A percentile compares a stretch with the other conserved stretches of the same genome.
Conservation (phyloP, 1,140 invertebrate species). For the Drosophila bocqueti region DNA sequence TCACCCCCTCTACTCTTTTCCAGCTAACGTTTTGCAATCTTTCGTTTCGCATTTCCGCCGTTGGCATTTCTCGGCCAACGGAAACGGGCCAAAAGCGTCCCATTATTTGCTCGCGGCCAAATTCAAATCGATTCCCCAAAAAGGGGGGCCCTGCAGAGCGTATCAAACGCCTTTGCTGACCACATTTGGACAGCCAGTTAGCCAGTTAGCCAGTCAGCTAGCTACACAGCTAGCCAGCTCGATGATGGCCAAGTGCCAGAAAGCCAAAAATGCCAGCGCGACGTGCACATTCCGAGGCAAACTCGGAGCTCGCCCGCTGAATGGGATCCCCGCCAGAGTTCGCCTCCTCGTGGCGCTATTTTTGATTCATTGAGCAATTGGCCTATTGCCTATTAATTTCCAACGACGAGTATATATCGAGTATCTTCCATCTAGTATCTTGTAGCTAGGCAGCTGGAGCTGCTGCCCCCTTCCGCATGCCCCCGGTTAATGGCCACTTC, state of each 20-base stretch:
- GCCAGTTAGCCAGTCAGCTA: background rate
- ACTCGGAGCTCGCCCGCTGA: background rate
- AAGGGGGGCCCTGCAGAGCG: conserved; percentile 23
- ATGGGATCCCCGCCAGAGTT: conserved; percentile 31
- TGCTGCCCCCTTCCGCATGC: background rate
- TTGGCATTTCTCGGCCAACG: conserved; percentile 42
- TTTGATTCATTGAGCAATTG: conserved; percentile 75
- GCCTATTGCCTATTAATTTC: conserved; percentile 35
- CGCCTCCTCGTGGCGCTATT: conserved; percentile 68
- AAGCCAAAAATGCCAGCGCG: conserved; percentile 17
- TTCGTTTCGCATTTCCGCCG: conserved; percentile 31
- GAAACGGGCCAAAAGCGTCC: conserved; percentile 38
- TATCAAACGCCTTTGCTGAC: conserved; percentile 53
- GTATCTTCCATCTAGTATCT: conserved; percentile 6
- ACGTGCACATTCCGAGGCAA: conserved; percentile 49
- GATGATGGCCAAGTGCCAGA: conserved; percentile 39
- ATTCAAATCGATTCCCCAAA: conserved; percentile 20
- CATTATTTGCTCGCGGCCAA: conserved; percentile 24
- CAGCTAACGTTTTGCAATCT: conserved; percentile 29
- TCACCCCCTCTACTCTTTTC: background rate
- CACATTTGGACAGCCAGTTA: conserved; percentile 31
- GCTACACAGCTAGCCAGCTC: background rate
- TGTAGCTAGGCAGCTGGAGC: background rate
- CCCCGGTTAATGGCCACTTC: conserved; percentile 64
- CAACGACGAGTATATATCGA: conserved; percentile 8